Percentiles rank a stretch among this genome's conserved stretches.
Evolutionary conservation across 2,888 invertebrate species (phyloP).

Genomic region (Lepidonotus clava): DNA sequence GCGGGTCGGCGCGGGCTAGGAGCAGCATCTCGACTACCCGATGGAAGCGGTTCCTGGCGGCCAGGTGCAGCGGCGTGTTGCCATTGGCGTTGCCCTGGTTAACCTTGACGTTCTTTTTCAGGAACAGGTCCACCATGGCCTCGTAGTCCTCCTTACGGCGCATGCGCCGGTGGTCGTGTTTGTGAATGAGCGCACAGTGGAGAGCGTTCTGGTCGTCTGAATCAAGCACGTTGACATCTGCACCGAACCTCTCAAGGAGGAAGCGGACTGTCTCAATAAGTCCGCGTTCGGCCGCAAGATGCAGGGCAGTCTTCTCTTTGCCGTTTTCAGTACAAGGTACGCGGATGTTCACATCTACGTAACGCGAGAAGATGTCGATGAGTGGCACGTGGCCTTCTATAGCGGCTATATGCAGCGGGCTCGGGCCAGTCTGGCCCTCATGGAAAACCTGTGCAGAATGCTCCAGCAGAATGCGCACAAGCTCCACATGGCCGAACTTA

Average conservation of each 20-base stretch:
- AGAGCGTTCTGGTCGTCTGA: slow-evolving; percentile 58
- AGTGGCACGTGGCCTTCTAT: slow-evolving; percentile 63
- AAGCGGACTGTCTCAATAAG: slow-evolving; percentile 59
- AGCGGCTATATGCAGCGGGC: slow-evolving; percentile 62
- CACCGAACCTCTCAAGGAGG: slow-evolving; percentile 58
- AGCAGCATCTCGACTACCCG: slow-evolving; percentile 56
- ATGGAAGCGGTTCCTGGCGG: slow-evolving; percentile 60
- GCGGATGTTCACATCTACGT: slow-evolving; percentile 60
- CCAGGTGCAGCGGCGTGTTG: slow-evolving; percentile 60
- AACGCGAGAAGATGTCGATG: slow-evolving; percentile 59
- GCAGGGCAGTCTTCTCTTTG: slow-evolving; percentile 57
- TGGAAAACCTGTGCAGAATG: slow-evolving; percentile 60
- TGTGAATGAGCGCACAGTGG: slow-evolving; percentile 52
- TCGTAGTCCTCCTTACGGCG: slow-evolving; percentile 61
- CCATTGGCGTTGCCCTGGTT: slow-evolving; percentile 52
- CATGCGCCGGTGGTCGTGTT: slow-evolving; percentile 60
- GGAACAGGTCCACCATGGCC: slow-evolving; percentile 53
- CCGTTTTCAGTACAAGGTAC: neutral
- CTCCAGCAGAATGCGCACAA: slow-evolving; percentile 61
- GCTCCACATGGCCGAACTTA: slow-evolving; percentile 62
- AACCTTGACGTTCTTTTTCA: slow-evolving; percentile 54
- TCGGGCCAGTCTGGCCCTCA: slow-evolving; percentile 58
- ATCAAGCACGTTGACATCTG: slow-evolving; percentile 59
- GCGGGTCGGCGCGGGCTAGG: slow-evolving; percentile 47
- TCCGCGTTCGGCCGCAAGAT: slow-evolving; percentile 59